Percentiles rank a stretch among this genome's conserved stretches.
These are phyloP conservation scores for Beris chalybata DNA, from an alignment of 2,888 invertebrate genomes.

Conservation along the genomic window DNA sequence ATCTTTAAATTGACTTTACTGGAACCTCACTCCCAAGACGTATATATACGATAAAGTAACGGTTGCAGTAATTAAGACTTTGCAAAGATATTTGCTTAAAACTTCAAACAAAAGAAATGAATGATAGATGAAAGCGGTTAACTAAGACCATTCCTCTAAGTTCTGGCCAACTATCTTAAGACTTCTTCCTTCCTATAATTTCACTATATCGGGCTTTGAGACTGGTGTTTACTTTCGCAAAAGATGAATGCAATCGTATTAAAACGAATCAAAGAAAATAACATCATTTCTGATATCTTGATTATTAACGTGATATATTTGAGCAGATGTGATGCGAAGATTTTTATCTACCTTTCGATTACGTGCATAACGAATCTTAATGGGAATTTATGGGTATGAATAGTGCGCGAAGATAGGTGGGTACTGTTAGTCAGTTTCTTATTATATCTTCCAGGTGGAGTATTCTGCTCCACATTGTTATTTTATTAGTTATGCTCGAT, in stretches of 20 bases:
- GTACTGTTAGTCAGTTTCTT: too few relatives aligned
- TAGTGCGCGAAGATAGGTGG: background rate
- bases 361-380: conserved; percentile 23
- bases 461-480: too few relatives aligned
- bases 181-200: too few relatives aligned
- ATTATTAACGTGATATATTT: conserved; percentile 18
- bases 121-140: conserved; percentile 11
- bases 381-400: conserved; percentile 1
- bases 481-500: too few relatives aligned
- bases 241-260: conserved; percentile 9
- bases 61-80: conserved; percentile 20
- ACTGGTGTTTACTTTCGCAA: background rate
- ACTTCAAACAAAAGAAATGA: conserved; percentile 12
- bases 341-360: background rate
- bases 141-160: too few relatives aligned
- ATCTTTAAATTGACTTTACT: conserved; percentile 19
- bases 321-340: conserved; percentile 10
- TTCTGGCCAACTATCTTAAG: too few relatives aligned
- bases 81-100: conserved; percentile 17
- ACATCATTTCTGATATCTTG: conserved; percentile 14
- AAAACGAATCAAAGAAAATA: conserved; percentile 23
- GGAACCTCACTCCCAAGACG: background rate
- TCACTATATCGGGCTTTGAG: too few relatives aligned
- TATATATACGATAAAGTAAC: conserved; percentile 15
- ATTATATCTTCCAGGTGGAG: too few relatives aligned